Evolutionary conservation across 53 echinoderm and acorn worm genomes (phyloP).

Genomic region (Paelopatides confundens): DNA sequence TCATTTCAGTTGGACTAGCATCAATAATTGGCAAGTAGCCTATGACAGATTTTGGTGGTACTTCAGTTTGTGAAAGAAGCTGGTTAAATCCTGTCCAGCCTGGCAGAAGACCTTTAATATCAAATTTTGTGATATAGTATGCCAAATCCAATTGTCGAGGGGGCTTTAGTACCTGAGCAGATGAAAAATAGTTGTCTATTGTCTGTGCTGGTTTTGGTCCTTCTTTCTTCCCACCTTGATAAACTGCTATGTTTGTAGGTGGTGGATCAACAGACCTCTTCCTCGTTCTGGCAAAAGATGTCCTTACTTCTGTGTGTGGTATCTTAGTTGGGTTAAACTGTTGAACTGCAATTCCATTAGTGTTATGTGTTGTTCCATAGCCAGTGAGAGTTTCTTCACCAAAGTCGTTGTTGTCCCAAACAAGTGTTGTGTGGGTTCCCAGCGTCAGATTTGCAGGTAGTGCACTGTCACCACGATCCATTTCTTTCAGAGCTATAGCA

Average conservation of each 20-base stretch:
- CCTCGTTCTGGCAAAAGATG: slow-evolving; percentile 21
- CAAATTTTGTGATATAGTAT: slow-evolving; percentile 46
- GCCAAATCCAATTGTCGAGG: background rate
- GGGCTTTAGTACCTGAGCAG: background rate
- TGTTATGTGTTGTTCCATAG: slow-evolving; percentile 61
- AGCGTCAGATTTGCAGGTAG: slow-evolving; percentile 18
- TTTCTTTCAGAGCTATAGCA: slow-evolving; percentile 31
- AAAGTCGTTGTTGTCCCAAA: slow-evolving; percentile 50
- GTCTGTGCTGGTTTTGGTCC: slow-evolving; percentile 30
- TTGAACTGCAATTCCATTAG: slow-evolving; percentile 56
- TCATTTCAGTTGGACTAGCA: slow-evolving; percentile 74
- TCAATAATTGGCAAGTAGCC: slow-evolving; percentile 78
- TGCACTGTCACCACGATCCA: slow-evolving; percentile 5
- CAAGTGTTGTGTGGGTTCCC: slow-evolving; percentile 35
- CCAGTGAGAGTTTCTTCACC: slow-evolving; percentile 61
- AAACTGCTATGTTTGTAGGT: slow-evolving; percentile 33
- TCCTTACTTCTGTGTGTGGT: background rate
- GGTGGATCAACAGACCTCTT: slow-evolving; percentile 53
- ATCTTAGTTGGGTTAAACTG: slow-evolving; percentile 5
- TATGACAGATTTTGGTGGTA: slow-evolving; percentile 56
- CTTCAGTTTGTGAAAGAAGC: slow-evolving; percentile 36
- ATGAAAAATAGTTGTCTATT: background rate
- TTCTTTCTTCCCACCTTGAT: slow-evolving; percentile 41
- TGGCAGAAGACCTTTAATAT: slow-evolving; percentile 1
- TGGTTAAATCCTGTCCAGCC: slow-evolving; percentile 73